These are phyloP conservation scores for Lucinisca nassula DNA, from an alignment of 2,888 invertebrate genomes.

Conservation along the genomic window DNA sequence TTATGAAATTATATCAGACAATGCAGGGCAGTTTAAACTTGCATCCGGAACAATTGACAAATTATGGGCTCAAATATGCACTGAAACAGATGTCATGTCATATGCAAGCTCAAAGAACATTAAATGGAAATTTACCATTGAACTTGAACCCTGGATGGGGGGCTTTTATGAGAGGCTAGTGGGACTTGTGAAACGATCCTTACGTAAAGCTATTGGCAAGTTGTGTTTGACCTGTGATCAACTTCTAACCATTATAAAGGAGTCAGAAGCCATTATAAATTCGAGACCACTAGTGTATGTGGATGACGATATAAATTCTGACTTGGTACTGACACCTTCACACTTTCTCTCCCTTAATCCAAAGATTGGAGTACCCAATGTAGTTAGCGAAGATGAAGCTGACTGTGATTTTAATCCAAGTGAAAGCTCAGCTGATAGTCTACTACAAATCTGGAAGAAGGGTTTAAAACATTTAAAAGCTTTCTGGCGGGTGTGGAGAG, in stretches of 20 bases:
- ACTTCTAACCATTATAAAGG: constrained; percentile 12
- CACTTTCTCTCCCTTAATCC: constrained; percentile 12
- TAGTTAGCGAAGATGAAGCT: neutral
- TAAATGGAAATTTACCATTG: neutral
- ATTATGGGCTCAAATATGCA: neutral
- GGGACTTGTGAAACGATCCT: constrained; percentile 15
- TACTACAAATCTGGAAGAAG: neutral
- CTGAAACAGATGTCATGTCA: neutral
- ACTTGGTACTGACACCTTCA: neutral
- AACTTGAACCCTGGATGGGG: neutral
- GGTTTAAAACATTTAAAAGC: neutral
- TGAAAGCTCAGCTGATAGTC: neutral
- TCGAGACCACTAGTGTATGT: constrained; percentile 11
- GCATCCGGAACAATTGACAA: neutral
- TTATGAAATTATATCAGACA: neutral
- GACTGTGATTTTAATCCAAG: neutral
- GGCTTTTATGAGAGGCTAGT: neutral
- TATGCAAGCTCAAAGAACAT: neutral
- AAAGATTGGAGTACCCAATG: neutral
- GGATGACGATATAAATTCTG: constrained; percentile 10
- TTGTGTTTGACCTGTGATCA: neutral
- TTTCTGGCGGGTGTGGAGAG: neutral
- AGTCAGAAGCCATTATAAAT: no score
- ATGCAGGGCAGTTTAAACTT: neutral
- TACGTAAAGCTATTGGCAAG: constrained; percentile 3